Percentiles rank a stretch among this genome's conserved stretches.
These are phyloP conservation scores for Arvicanthis niloticus DNA, from an alignment of 2,113 vertebrate genomes.

Conservation along the genomic window DNA sequence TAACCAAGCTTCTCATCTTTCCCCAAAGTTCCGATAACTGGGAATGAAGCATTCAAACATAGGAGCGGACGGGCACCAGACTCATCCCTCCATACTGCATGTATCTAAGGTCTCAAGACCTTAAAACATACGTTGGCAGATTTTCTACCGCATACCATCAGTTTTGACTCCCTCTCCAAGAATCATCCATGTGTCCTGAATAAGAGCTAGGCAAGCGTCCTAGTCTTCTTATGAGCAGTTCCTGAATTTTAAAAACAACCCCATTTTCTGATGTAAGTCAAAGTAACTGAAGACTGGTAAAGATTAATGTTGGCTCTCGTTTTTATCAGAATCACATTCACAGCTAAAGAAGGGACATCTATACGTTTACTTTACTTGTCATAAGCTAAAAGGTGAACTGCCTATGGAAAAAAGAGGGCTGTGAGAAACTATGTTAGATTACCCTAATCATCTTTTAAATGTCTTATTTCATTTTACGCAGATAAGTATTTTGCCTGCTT, in stretches of 20 bases:
- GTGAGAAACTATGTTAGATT: background rate
- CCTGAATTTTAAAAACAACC: slow-evolving; percentile 12
- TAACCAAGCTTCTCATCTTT: background rate
- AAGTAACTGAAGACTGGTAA: background rate
- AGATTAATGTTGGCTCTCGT: background rate
- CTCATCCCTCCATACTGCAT: background rate
- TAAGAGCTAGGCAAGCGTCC: background rate
- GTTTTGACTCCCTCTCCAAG: background rate
- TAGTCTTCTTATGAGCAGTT: background rate
- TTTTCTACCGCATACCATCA: background rate
- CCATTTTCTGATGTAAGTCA: slow-evolving; percentile 21
- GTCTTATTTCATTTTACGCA: background rate
- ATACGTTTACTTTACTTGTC: background rate
- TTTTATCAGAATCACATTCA: background rate
- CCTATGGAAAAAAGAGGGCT: background rate
- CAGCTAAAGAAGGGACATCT: background rate
- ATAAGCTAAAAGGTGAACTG: background rate
- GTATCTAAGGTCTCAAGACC: background rate
- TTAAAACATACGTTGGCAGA: slow-evolving; percentile 13
- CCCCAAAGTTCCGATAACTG: background rate
- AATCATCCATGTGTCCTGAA: background rate
- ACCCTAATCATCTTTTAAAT: background rate
- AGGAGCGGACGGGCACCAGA: background rate
- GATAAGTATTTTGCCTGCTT: background rate
- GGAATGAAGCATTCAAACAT: background rate